Evolutionary conservation across 2,113 vertebrate genomes (phyloP).

Genomic region (Nycticryphes semicollaris): DNA sequence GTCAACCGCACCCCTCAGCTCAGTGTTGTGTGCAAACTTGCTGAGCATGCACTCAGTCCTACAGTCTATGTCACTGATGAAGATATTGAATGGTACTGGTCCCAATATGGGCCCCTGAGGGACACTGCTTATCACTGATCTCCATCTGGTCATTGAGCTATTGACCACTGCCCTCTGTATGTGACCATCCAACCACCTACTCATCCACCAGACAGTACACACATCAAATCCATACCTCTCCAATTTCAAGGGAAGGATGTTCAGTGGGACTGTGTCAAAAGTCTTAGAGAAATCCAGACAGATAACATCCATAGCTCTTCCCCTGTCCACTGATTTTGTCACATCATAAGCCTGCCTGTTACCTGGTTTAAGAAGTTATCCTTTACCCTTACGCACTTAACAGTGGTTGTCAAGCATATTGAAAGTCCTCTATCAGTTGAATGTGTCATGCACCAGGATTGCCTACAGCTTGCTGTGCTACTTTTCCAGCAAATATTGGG

Average conservation of each 20-base stretch:
- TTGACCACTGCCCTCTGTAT: neutral
- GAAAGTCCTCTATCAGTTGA: neutral
- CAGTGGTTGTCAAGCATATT: neutral
- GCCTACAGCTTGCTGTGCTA: neutral
- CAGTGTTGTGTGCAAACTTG: neutral
- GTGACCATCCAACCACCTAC: neutral
- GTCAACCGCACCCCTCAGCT: neutral
- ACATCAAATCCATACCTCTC: neutral
- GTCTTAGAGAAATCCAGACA: neutral
- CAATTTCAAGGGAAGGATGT: neutral
- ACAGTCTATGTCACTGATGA: neutral
- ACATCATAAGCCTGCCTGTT: neutral
- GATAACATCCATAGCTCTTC: neutral
- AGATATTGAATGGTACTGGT: neutral
- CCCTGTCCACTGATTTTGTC: neutral
- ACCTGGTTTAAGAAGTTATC: neutral
- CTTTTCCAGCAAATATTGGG: neutral
- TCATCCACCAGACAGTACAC: neutral
- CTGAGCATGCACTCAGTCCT: neutral
- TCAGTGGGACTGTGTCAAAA: neutral
- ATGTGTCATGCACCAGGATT: neutral
- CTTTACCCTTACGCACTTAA: neutral
- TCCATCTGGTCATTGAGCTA: neutral
- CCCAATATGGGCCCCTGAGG: neutral
- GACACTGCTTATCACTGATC: neutral